These are phyloP conservation scores for Lacanobia oleracea DNA, from an alignment of 2,888 invertebrate species.

Conservation along the genomic window DNA sequence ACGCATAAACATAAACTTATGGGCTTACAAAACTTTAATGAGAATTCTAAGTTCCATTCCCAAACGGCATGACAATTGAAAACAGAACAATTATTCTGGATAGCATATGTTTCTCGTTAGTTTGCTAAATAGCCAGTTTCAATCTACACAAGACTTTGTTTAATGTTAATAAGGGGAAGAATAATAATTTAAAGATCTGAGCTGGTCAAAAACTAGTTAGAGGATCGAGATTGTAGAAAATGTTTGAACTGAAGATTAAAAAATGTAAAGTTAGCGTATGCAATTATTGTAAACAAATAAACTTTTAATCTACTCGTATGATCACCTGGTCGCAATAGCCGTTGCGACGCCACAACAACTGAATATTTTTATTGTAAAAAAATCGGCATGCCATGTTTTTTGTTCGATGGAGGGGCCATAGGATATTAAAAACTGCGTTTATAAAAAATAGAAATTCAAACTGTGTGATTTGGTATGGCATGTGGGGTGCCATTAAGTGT, in stretches of 20 bases:
- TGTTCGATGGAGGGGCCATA: no score
- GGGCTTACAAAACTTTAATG: slow-evolving; percentile 32
- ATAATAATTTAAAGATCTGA: not conserved
- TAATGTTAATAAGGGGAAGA: not conserved
- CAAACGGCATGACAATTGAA: slow-evolving; percentile 29
- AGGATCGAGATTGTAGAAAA: not conserved
- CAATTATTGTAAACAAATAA: no score
- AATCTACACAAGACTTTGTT: not conserved
- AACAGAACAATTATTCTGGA: slow-evolving; percentile 11
- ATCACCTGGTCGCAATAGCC: no score
- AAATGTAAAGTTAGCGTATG: not conserved
- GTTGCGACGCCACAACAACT: no score
- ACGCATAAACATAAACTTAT: slow-evolving; percentile 24
- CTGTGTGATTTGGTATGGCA: no score
- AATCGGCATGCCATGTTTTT: no score
- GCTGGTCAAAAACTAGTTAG: not conserved
- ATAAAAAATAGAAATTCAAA: no score
- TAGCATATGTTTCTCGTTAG: slow-evolving; percentile 14
- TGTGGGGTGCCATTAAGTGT: no score
- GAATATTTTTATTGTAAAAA: no score
- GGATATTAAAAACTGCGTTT: no score
- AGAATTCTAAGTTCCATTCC: slow-evolving; percentile 13
- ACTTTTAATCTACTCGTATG: no score
- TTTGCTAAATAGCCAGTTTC: not conserved
- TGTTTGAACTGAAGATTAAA: not conserved